Evolutionary conservation across 2,113 vertebrate genomes (phyloP).

Genomic region (Sebastes schlegelii): DNA sequence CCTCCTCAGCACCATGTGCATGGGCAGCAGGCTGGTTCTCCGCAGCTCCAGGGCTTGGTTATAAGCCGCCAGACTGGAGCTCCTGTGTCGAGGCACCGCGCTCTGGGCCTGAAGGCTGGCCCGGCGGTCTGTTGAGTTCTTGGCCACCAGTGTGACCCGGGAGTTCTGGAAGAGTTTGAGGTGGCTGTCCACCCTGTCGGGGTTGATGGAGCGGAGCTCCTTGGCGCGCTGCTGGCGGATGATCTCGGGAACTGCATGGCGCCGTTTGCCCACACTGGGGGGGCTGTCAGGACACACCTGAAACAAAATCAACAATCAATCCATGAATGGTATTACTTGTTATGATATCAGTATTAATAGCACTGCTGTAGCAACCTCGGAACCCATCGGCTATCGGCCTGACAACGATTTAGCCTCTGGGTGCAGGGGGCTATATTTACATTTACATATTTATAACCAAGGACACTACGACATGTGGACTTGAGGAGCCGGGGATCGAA

Average conservation of each 20-base stretch:
- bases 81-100: slow-evolving; percentile 45
- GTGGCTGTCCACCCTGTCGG: slow-evolving; percentile 71
- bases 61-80: slow-evolving; percentile 52
- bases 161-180: slow-evolving; percentile 87
- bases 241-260: slow-evolving; percentile 91
- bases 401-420: no score
- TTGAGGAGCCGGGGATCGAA: no score
- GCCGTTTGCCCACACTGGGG: slow-evolving; percentile 89
- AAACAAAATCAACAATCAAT: slow-evolving; percentile 18
- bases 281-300: slow-evolving; percentile 90
- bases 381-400: no score
- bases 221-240: slow-evolving; percentile 81
- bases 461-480: no score
- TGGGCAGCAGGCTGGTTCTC: slow-evolving; percentile 88
- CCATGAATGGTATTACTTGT: background rate
- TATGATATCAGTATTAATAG: background rate
- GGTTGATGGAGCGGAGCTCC: slow-evolving; percentile 77
- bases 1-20: slow-evolving; percentile 86
- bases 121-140: slow-evolving; percentile 78
- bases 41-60: slow-evolving; percentile 66
- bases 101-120: slow-evolving; percentile 84
- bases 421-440: no score
- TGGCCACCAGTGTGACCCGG: slow-evolving; percentile 77
- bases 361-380: background rate
- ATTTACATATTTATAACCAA: no score